These are phyloP conservation scores for Melieria omissa DNA, from an alignment of 2,888 invertebrate genomes.

Conservation along the genomic window DNA sequence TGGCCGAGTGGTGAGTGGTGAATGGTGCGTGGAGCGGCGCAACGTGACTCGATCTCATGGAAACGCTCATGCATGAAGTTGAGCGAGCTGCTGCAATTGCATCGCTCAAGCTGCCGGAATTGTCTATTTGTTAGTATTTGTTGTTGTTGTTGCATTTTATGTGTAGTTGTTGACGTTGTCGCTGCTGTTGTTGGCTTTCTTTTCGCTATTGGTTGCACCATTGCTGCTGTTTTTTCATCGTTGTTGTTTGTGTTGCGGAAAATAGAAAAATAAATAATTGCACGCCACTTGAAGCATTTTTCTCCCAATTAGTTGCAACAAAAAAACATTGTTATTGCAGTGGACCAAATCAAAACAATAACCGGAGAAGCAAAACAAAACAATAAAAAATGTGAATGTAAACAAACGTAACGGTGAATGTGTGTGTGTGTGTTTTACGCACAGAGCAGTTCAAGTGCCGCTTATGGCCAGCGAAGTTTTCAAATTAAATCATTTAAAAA, in stretches of 20 bases:
- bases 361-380: too few relatives aligned
- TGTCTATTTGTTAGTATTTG: background rate
- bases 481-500: too few relatives aligned
- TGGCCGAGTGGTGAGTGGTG: too few relatives aligned
- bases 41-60: too few relatives aligned
- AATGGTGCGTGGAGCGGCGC: too few relatives aligned
- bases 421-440: background rate
- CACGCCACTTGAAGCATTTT: slow-evolving; percentile 29
- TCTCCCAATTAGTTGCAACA: slow-evolving; percentile 31
- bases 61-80: too few relatives aligned
- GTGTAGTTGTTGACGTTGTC: slow-evolving; percentile 22
- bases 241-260: slow-evolving; percentile 24
- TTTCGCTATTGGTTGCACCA: slow-evolving; percentile 4
- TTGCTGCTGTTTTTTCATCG: slow-evolving; percentile 10
- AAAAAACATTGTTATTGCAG: background rate
- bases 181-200: slow-evolving; percentile 8
- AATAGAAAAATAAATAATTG: slow-evolving; percentile 32
- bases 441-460: too few relatives aligned
- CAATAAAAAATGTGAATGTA: background rate
- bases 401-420: background rate
- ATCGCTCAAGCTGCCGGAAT: background rate
- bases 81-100: too few relatives aligned
- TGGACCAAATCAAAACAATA: too few relatives aligned
- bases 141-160: slow-evolving; percentile 8
- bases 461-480: too few relatives aligned